phyloP scores from a whole-genome alignment of 2,113 vertebrate species.

The Pseudopipra pipra region DNA sequence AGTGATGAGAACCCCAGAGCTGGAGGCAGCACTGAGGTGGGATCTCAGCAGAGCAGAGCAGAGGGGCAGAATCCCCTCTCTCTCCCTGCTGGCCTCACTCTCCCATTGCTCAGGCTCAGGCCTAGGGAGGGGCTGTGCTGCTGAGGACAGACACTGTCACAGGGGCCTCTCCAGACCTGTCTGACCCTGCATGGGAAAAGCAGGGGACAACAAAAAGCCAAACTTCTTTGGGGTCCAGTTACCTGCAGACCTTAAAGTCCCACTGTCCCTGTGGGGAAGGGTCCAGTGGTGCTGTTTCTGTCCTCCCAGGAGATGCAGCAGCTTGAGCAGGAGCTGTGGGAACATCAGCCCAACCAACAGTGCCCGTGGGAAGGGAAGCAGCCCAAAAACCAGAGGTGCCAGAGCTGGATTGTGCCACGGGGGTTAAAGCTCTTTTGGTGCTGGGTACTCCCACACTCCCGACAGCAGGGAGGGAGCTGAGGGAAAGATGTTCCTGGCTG shows the following conservation, averaged over 20 bases:
- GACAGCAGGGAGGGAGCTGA: neutral
- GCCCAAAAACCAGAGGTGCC: neutral
- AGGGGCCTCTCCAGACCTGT: rapidly evolving
- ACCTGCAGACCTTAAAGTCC: neutral
- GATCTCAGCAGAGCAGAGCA: neutral
- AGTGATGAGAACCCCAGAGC: neutral
- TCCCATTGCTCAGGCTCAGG: neutral
- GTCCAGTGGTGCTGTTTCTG: neutral
- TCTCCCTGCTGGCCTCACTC: neutral
- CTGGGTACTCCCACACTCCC: neutral
- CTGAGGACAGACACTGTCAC: neutral
- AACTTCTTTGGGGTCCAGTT: neutral
- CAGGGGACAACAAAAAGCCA: neutral
- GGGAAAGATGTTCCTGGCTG: constrained; percentile 7
- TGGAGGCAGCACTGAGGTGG: neutral
- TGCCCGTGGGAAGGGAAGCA: neutral
- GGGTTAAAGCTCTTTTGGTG: neutral
- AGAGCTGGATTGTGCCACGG: neutral
- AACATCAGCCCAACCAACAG: neutral
- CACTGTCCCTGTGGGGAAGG: neutral
- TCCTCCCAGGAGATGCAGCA: neutral
- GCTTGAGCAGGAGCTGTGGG: neutral
- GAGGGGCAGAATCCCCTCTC: neutral
- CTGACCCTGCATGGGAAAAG: neutral
- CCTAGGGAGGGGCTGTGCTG: neutral